Conservation (phyloP, 1,140 invertebrate genomes). For the Drosophila truncata region DNA sequence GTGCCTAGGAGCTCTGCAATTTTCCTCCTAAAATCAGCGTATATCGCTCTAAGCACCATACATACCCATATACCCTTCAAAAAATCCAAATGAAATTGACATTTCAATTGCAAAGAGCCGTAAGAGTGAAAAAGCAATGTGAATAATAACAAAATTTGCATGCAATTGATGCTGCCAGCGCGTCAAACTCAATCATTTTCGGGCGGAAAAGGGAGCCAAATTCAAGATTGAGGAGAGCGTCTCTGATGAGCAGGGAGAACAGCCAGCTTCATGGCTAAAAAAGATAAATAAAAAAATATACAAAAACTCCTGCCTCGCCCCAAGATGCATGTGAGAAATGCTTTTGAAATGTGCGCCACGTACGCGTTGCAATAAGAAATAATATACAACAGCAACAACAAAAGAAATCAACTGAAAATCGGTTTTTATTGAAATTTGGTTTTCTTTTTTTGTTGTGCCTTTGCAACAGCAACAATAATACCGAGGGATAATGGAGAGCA, state of each 20-base stretch:
- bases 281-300: conserved; percentile 17
- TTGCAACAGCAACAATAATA: conserved; percentile 30
- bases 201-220: conserved; percentile 10
- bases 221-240: background rate
- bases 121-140: conserved; percentile 44
- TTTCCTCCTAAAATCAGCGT: conserved; percentile 5
- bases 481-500: conserved; percentile 56
- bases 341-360: conserved; percentile 77
- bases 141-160: conserved; percentile 77
- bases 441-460: conserved; percentile 5
- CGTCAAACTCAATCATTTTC: conserved; percentile 74
- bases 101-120: conserved; percentile 63
- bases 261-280: conserved; percentile 6
- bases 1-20: background rate
- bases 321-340: conserved; percentile 69
- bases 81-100: conserved; percentile 47
- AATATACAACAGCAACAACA: conserved; percentile 33
- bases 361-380: conserved; percentile 69
- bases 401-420: conserved; percentile 23
- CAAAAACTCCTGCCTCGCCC: conserved; percentile 27
- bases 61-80: conserved; percentile 6
- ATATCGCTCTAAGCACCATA: background rate
- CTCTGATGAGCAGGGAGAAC: background rate
- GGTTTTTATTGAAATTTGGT: conserved; percentile 37
- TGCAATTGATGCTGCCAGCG: conserved; percentile 71